Evolutionary conservation across 2,797 vertebrate genomes (phyloP), one percentile per base, ranked within the genome.

Genomic region (Holocentrus rufus): DNA sequence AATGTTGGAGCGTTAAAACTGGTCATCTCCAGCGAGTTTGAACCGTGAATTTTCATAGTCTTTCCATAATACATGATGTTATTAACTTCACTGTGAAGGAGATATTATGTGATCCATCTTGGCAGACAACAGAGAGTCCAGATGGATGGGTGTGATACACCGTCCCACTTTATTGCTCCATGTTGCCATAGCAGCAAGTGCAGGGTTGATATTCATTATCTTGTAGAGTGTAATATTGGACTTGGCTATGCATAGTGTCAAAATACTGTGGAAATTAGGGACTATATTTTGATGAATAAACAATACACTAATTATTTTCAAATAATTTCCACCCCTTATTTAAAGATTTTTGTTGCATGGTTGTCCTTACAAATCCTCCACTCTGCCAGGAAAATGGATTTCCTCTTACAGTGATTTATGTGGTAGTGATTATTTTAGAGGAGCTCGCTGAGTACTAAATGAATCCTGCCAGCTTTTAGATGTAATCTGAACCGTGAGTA

Each of bases 111-210:
- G 71, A 81, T 85, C 68, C 30, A 59, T 85, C 79, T 78, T 72
- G 85, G 84, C 56, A 17, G 66, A 55, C 61, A n/a, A 1, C 69
- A 66, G 78, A 76, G 67, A 72, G 56, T 79, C 80, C 83, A 85
- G 89, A 90, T 84, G 77, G 86, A 87, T 77, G 68, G 60, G 15
- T 81, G 79, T 67, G 81, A 80, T 78, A 76, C 65, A 71, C 62
- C 79, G 79, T 79, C 66, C 72, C 71, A 75, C 71, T 69, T 80
- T 85, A 82, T 84, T 81, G 73, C 84, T 85, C 79, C 72, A 62
- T 72, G 92, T 93, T 92, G 83, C 90, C 87, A 91, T 92, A 85
- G 91, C 86, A 93, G 84, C 89, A 65, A 62, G 76, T 56, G 74
- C 75, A 65, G 76, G 72, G 79, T 81, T 73, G 79, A 75, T 84